phyloP scores from a whole-genome alignment of 2,113 vertebrate genomes.

The Pelodiscus sinensis region DNA sequence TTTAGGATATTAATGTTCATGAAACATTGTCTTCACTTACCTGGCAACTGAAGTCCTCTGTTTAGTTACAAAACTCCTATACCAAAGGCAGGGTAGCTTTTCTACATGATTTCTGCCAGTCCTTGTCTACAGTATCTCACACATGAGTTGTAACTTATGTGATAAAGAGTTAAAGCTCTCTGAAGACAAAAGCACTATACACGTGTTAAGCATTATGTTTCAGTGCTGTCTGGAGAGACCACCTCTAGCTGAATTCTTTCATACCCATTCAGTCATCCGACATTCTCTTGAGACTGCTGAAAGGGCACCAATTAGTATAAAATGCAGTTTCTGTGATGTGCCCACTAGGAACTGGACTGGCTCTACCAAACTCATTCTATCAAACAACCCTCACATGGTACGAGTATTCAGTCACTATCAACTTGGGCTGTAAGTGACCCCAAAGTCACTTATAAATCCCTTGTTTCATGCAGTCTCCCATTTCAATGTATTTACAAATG shows the following conservation, averaged over 20 bases:
- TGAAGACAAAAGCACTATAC: background rate
- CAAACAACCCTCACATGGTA: background rate
- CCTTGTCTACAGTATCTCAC: background rate
- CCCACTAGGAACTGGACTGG: background rate
- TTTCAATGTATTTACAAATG: background rate
- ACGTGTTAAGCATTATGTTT: accelerated
- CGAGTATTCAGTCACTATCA: background rate
- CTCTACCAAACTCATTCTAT: background rate
- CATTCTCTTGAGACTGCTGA: background rate
- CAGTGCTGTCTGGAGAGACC: background rate
- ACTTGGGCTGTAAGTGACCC: background rate
- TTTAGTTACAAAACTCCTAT: background rate
- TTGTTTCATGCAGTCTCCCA: background rate
- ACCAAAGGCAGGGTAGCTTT: background rate
- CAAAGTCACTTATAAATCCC: background rate
- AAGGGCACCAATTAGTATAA: background rate
- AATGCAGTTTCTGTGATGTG: background rate
- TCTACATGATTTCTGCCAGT: background rate
- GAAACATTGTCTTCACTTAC: background rate
- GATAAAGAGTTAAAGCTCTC: background rate
- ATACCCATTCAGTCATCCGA: background rate
- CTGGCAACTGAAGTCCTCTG: background rate
- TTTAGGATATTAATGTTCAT: accelerated
- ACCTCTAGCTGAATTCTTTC: background rate
- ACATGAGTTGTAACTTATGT: background rate